Conservation (phyloP, 2,888 invertebrate genomes). For the Candidula unifasciata region DNA sequence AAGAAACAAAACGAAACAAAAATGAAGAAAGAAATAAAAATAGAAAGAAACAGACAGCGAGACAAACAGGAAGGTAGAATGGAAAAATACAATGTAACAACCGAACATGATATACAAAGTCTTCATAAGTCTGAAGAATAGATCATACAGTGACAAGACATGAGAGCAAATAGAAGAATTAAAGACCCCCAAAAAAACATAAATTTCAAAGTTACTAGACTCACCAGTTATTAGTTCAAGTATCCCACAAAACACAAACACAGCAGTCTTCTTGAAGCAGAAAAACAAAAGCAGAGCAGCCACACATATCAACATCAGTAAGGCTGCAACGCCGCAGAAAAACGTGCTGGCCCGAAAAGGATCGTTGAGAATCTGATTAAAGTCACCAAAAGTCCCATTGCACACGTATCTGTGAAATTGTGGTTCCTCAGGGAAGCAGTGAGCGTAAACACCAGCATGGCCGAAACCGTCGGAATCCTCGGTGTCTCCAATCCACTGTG, state of each 20-base stretch:
- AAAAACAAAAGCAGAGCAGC: slow-evolving; percentile 93
- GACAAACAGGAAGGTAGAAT: too few relatives aligned
- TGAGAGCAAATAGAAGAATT: too few relatives aligned
- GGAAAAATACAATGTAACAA: too few relatives aligned
- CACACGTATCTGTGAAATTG: slow-evolving; percentile 80
- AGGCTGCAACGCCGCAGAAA: slow-evolving; percentile 90
- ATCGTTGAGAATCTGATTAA: slow-evolving; percentile 88
- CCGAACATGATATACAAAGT: too few relatives aligned
- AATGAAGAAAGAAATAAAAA: too few relatives aligned
- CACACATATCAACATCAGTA: slow-evolving; percentile 90
- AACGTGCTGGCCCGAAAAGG: slow-evolving; percentile 92
- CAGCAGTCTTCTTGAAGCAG: slow-evolving; percentile 93
- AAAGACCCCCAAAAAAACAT: too few relatives aligned
- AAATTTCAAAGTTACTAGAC: background rate
- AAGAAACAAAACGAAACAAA: too few relatives aligned
- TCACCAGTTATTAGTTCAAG: slow-evolving; percentile 92
- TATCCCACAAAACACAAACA: slow-evolving; percentile 96
- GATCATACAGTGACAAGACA: too few relatives aligned
- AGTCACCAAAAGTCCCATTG: slow-evolving; percentile 85
- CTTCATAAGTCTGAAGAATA: too few relatives aligned
- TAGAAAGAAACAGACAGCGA: too few relatives aligned
- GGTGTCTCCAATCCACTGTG: slow-evolving; percentile 80
- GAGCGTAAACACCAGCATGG: slow-evolving; percentile 94
- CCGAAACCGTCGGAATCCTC: slow-evolving; percentile 83
- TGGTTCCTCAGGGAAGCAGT: slow-evolving; percentile 81